A percentile compares a stretch with the other conserved stretches of the same genome.
Evolutionary conservation across 2,888 invertebrate genomes (phyloP).

Genomic region (Coronaproctus castanopsis): DNA sequence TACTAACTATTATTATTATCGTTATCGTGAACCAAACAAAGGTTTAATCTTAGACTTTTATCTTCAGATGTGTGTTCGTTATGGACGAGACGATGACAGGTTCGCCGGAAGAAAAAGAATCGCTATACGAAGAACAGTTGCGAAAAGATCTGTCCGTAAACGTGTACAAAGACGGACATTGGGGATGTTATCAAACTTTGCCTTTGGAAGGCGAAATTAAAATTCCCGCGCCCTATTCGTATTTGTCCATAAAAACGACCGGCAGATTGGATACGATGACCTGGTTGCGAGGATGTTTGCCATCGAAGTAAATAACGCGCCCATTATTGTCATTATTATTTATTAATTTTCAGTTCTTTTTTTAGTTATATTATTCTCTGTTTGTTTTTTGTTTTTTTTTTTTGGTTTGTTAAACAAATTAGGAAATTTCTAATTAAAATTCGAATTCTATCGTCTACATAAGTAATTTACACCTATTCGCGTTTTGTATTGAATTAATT

Average conservation of each 20-base stretch:
- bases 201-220: background rate
- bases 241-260: background rate
- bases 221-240: background rate
- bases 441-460: no score
- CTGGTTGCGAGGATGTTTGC: slow-evolving; percentile 2
- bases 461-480: no score
- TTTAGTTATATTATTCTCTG: no score
- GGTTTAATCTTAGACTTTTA: no score
- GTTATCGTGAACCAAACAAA: no score
- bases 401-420: no score
- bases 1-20: no score
- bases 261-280: slow-evolving; percentile 1
- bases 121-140: slow-evolving; percentile 13
- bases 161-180: slow-evolving; percentile 11
- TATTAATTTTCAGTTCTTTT: no score
- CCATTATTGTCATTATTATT: background rate
- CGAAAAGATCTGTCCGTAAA: slow-evolving; percentile 12
- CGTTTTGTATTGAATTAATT: no score
- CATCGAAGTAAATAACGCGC: background rate
- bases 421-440: no score
- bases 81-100: slow-evolving; percentile 4
- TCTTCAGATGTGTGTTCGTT: slow-evolving; percentile 14
- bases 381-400: no score
- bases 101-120: slow-evolving; percentile 29
- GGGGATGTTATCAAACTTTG: slow-evolving; percentile 7